phyloP scores from a whole-genome alignment of 2,113 vertebrate species.

The Probosciger aterrimus region DNA sequence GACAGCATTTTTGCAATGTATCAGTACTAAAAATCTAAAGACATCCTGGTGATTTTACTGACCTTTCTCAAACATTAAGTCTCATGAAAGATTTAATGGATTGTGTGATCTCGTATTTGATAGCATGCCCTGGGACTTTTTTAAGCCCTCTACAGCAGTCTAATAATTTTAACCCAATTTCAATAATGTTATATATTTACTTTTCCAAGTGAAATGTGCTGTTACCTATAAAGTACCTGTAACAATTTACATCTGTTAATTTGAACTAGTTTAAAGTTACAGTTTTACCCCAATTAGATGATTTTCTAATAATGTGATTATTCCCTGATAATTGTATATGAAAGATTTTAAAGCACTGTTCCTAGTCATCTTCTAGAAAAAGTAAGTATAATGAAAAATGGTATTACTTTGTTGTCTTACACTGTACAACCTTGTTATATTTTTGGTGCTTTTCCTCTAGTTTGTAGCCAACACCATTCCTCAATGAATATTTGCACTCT shows the following conservation, averaged over 20 bases:
- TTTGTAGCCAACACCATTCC: not conserved
- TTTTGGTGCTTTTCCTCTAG: not conserved
- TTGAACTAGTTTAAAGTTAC: not conserved
- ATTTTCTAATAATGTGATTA: constrained; percentile 22
- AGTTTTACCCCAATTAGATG: not conserved
- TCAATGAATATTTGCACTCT: not conserved
- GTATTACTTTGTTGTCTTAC: not conserved
- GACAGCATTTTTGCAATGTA: not conserved
- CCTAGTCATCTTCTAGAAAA: not conserved
- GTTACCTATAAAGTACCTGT: not conserved
- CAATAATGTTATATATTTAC: constrained; percentile 5
- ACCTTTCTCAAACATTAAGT: not conserved
- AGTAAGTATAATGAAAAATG: not conserved
- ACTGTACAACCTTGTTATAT: not conserved
- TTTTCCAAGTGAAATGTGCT: not conserved
- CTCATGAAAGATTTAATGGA: not conserved
- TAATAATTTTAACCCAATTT: constrained; percentile 3
- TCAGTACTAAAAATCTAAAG: not conserved
- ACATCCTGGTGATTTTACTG: not conserved
- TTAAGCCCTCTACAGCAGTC: not conserved
- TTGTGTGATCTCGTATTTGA: not conserved
- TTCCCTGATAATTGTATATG: not conserved
- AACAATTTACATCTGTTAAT: not conserved
- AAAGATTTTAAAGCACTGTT: not conserved
- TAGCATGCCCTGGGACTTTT: not conserved